phyloP scores from a whole-genome alignment of 2,888 invertebrate species.

The Cacoxenus indagator region DNA sequence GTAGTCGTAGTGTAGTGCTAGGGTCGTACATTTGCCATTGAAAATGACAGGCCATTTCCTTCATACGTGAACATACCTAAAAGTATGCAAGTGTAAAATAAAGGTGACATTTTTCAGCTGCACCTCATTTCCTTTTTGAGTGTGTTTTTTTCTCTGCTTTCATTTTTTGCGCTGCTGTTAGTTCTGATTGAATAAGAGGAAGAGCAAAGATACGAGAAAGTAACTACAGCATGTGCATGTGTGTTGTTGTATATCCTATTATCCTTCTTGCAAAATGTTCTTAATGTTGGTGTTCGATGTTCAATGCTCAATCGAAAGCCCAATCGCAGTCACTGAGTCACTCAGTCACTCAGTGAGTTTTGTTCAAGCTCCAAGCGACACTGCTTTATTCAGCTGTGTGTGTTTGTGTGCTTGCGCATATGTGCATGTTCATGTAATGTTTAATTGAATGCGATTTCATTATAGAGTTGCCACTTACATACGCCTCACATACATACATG shows the following conservation, averaged over 20 bases:
- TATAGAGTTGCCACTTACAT: conserved; percentile 32
- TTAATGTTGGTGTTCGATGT: neutral
- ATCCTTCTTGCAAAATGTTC: neutral
- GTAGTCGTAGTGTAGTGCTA: too few relatives aligned
- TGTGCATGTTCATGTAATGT: conserved; percentile 47
- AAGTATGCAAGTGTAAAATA: neutral
- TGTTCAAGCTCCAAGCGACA: neutral
- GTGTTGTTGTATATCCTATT: neutral
- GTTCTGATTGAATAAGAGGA: neutral
- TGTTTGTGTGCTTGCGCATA: too few relatives aligned
- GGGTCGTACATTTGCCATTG: too few relatives aligned
- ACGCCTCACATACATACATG: neutral
- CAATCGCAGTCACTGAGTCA: neutral
- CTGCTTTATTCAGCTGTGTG: neutral
- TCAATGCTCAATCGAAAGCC: neutral
- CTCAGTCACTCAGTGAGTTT: neutral
- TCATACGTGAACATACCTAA: neutral
- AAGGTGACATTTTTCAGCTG: neutral
- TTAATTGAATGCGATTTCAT: conserved; percentile 62
- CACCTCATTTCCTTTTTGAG: neutral
- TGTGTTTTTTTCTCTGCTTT: neutral
- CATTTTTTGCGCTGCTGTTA: neutral
- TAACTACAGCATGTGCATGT: neutral
- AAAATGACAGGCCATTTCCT: neutral
- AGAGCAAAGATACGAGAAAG: neutral